Base-by-base conservation (phyloP, 2,888 invertebrate genomes). In the Timandra comae region DNA sequence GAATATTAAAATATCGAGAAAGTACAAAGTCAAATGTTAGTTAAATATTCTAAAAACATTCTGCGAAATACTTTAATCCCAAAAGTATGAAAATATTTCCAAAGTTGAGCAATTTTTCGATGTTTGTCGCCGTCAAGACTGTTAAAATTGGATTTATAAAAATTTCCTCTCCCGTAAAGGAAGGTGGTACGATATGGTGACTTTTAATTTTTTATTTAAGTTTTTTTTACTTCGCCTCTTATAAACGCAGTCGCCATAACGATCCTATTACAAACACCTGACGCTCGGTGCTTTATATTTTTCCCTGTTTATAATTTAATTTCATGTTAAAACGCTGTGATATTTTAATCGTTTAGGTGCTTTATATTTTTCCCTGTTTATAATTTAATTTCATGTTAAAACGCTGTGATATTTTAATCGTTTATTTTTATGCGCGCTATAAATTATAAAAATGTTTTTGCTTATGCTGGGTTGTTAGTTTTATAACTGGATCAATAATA, bases 101-200 rank as follows among this genome's bases (percentile, higher is more conserved):
- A 22, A 48, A 48, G 43, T 46, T 49, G 41, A 3, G 38, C 43
- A 46, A 41, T 54, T 57, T 56, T 46, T 42, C 38, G 29, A 35
- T 42, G 41, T 50, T 52, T 53, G 49, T 46, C 47, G 41, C 41
- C 46, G 40, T 27, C 32, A 42, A 45, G 53, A 48, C 46, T 42
- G 51, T 56, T 57, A 51, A 67, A 66, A 62, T 68, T 54, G 57
- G 60, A 67, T 66, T 70, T 63, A 62, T 60, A 51, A 58, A 62
- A 60, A 53, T 54, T 49, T 48, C 41, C 35, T 47, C 30, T 32
- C 33, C 44, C 45, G 33, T 33, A 33, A 41, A 51, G 47, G 41
- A 50, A 59, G 63, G 57, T 64, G 61, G 46, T 60, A 51, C 60
- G 54, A 56, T 57, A 57, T 56, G 63, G 61, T 46, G 64, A 66